Conservation (phyloP, 2,113 vertebrate species). For the Xyrauchen texanus region DNA sequence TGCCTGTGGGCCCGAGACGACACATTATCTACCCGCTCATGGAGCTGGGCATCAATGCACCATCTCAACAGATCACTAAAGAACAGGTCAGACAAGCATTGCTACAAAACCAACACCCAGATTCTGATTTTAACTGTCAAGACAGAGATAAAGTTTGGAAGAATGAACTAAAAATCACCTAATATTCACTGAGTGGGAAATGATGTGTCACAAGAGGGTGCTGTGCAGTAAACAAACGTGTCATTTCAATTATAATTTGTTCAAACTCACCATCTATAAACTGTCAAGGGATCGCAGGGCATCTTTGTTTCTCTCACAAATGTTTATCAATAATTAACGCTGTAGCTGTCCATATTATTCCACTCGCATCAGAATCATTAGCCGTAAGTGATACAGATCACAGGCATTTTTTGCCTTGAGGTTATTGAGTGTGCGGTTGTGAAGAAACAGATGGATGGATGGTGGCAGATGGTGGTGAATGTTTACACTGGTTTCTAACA, state of each 20-base stretch:
- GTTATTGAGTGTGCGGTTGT: slow-evolving; percentile 51
- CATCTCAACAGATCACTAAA: slow-evolving; percentile 82
- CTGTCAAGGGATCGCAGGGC: not conserved
- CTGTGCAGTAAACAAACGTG: slow-evolving; percentile 52
- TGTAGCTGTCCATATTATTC: not conserved
- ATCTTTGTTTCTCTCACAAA: slow-evolving; percentile 14
- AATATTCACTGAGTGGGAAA: too few species aligned
- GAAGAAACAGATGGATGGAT: slow-evolving; percentile 55
- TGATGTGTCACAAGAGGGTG: slow-evolving; percentile 58
- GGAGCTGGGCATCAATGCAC: slow-evolving; percentile 88
- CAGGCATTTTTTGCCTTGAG: slow-evolving; percentile 34
- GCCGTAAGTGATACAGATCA: not conserved
- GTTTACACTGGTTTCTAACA: slow-evolving; percentile 57
- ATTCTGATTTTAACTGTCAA: not conserved
- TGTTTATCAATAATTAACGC: slow-evolving; percentile 16
- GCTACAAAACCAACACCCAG: too few species aligned
- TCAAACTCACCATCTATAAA: not conserved
- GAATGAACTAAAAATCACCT: too few species aligned
- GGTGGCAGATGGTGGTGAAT: slow-evolving; percentile 54
- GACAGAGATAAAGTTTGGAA: not conserved
- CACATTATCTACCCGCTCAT: slow-evolving; percentile 95
- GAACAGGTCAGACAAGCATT: slow-evolving; percentile 77
- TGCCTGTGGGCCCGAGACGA: slow-evolving; percentile 88
- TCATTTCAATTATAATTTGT: not conserved
- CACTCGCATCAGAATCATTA: slow-evolving; percentile 9